A percentile compares a stretch with the other conserved stretches of the same genome.
Evolutionary conservation across 2,797 vertebrate genomes (phyloP).

Genomic region (Pterois miles): DNA sequence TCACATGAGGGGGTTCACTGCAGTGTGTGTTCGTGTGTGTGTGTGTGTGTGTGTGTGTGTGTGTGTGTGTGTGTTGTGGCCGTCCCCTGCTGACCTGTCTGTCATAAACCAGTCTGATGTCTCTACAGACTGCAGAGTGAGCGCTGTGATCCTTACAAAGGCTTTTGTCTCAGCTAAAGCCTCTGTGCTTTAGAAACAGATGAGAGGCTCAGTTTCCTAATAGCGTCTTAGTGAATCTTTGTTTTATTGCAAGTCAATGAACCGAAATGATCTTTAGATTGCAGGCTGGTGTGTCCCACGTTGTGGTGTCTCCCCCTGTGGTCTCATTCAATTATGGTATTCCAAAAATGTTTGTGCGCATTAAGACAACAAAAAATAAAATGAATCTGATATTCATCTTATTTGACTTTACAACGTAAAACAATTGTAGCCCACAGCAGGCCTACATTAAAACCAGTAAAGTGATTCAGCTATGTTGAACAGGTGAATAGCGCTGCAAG

Average conservation of each 20-base stretch:
- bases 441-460: not conserved
- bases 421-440: not conserved
- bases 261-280: conserved; percentile 65
- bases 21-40: not conserved
- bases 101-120: conserved; percentile 77
- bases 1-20: conserved; percentile 55
- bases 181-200: conserved; percentile 54
- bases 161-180: conserved; percentile 67
- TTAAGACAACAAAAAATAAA: not conserved
- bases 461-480: not conserved
- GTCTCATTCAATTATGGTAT: conserved; percentile 10
- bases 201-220: conserved; percentile 52
- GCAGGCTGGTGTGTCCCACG: conserved; percentile 9
- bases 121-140: conserved; percentile 61
- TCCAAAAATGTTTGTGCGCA: not conserved
- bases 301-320: conserved; percentile 27
- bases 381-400: not conserved
- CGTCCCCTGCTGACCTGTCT: conserved; percentile 68
- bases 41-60: conserved; percentile 10
- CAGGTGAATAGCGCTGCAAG: not conserved
- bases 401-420: not conserved
- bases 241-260: conserved; percentile 65
- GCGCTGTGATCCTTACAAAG: conserved; percentile 67
- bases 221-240: conserved; percentile 49
- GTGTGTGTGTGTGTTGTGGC: conserved; percentile 8